Percentiles rank a stretch among this genome's conserved stretches.
These are phyloP conservation scores for Clarias batrachus DNA, from an alignment of 2,113 vertebrate species.

Conservation along the genomic window DNA sequence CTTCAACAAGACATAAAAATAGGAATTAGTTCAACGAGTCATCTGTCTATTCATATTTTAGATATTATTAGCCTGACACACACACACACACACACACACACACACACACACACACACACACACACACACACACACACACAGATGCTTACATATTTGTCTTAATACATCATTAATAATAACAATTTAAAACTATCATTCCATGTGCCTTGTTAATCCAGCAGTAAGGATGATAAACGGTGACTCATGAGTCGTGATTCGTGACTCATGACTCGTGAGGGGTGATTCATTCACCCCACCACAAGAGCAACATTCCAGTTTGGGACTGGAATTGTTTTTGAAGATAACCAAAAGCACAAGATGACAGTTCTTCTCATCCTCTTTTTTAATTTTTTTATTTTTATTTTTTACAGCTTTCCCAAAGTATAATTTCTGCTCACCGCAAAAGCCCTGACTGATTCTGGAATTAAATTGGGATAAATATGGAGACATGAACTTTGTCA, in stretches of 20 bases:
- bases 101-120: constrained; percentile 22
- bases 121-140: constrained; percentile 49
- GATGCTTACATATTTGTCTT: constrained; percentile 40
- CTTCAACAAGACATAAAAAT: neutral
- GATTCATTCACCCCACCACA: constrained; percentile 41
- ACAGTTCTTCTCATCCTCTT: neutral
- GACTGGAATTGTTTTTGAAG: constrained; percentile 47
- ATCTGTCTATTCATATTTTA: neutral
- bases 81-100: constrained; percentile 22
- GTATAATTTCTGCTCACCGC: constrained; percentile 38
- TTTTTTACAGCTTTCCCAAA: constrained; percentile 23
- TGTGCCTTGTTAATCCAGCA: constrained; percentile 42
- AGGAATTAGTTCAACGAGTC: neutral
- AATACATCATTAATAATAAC: constrained; percentile 50
- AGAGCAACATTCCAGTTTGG: constrained; percentile 24
- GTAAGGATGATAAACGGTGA: constrained; percentile 31
- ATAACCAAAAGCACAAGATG: constrained; percentile 22
- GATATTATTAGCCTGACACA: neutral
- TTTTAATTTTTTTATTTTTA: neutral
- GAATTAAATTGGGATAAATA: constrained; percentile 12
- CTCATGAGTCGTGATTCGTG: constrained; percentile 9
- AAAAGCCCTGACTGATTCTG: constrained; percentile 13
- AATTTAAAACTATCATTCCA: neutral
- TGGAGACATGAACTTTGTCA: constrained; percentile 8
- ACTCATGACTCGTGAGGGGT: constrained; percentile 17